Evolutionary conservation across 2,113 vertebrate species (phyloP).

Genomic region (Seriola quinqueradiata): DNA sequence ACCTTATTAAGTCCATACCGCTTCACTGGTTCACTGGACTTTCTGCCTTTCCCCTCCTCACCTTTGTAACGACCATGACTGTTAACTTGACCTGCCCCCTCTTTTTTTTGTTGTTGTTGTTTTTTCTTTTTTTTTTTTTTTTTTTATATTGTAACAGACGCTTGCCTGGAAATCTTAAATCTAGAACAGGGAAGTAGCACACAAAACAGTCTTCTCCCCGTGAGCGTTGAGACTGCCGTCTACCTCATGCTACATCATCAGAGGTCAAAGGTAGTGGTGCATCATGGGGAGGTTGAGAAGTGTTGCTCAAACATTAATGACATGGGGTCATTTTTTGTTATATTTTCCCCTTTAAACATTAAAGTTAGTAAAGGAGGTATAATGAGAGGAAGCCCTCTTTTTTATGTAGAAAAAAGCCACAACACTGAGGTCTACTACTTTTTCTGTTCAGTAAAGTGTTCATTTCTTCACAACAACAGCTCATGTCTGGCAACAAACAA

Average conservation of each 20-base stretch:
- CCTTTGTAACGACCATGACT: slow-evolving; percentile 71
- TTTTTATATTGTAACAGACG: slow-evolving; percentile 1
- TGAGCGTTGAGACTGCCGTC: slow-evolving; percentile 31
- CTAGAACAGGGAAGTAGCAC: slow-evolving; percentile 25
- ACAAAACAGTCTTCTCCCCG: slow-evolving; percentile 20
- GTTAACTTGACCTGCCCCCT: slow-evolving; percentile 53
- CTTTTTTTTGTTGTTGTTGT: too few species aligned
- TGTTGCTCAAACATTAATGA: slow-evolving; percentile 22
- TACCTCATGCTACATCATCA: slow-evolving; percentile 54
- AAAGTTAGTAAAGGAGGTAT: neutral
- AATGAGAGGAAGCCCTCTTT: neutral
- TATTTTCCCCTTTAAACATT: slow-evolving; percentile 23
- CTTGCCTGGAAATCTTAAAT: slow-evolving; percentile 15
- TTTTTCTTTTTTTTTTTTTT: neutral
- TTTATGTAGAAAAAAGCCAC: slow-evolving; percentile 18
- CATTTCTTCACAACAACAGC: neutral
- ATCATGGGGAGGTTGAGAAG: slow-evolving; percentile 41
- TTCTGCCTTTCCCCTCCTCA: slow-evolving; percentile 69
- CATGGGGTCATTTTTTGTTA: slow-evolving; percentile 11
- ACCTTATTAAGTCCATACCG: slow-evolving; percentile 64
- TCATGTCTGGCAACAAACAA: neutral
- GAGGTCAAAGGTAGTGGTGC: slow-evolving; percentile 53
- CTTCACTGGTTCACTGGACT: slow-evolving; percentile 66
- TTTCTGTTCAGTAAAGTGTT: slow-evolving; percentile 15
- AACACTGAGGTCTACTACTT: slow-evolving; percentile 13